Conservation (phyloP, 2,797 vertebrate species). For the Pogoniulus pusillus region DNA sequence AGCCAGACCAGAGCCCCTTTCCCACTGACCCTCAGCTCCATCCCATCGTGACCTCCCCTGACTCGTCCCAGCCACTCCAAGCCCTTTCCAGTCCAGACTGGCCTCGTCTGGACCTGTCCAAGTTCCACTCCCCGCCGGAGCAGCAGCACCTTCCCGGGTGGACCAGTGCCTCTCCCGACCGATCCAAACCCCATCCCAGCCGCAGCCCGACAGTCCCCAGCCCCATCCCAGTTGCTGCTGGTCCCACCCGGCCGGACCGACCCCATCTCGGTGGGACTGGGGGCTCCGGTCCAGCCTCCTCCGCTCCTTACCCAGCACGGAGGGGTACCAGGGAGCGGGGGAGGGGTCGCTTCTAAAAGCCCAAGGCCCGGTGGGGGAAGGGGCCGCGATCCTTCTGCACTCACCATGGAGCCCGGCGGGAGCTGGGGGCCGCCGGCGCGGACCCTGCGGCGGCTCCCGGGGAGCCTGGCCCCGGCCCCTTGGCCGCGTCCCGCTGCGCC, state of each 20-base stretch:
- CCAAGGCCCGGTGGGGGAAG: not conserved
- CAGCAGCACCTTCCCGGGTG: not conserved
- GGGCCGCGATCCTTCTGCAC: not conserved
- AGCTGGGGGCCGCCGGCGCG: not conserved
- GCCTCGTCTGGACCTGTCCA: rapidly evolving
- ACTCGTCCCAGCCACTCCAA: not conserved
- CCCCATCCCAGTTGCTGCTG: not conserved
- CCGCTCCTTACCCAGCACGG: not conserved
- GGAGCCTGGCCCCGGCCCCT: not conserved
- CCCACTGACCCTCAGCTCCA: not conserved
- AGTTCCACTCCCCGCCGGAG: not conserved
- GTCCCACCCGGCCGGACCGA: not conserved
- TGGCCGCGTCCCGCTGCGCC: slow-evolving; percentile 22
- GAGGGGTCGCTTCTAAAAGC: not conserved
- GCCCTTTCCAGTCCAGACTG: not conserved
- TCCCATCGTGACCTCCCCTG: not conserved
- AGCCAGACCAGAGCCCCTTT: not conserved
- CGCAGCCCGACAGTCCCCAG: not conserved
- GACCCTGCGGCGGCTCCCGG: not conserved
- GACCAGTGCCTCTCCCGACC: not conserved
- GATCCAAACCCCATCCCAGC: not conserved
- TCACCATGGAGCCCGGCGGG: slow-evolving; percentile 60
- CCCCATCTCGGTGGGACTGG: not conserved
- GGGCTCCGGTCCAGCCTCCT: not conserved
- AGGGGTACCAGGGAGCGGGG: not conserved